Conservation (phyloP, 2,113 vertebrate genomes). For the Opisthocomus hoazin region DNA sequence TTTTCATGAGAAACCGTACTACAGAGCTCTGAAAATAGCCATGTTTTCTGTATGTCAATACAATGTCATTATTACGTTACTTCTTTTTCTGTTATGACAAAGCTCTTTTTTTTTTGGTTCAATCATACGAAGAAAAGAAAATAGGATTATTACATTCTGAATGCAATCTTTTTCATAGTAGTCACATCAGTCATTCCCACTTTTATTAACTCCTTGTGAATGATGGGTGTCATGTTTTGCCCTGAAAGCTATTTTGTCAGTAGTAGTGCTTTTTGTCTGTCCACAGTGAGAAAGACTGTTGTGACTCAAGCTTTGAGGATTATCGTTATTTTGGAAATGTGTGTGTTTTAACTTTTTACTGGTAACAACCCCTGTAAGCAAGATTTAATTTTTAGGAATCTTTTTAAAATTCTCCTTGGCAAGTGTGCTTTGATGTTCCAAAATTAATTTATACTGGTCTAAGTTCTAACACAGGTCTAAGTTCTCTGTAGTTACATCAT, state of each 20-base stretch:
- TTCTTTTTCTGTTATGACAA: background rate
- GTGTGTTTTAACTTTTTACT: background rate
- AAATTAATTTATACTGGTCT: background rate
- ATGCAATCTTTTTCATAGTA: background rate
- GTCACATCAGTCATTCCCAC: background rate
- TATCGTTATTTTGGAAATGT: background rate
- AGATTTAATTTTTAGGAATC: background rate
- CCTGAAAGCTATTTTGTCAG: background rate
- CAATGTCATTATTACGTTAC: background rate
- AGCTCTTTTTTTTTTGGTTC: background rate
- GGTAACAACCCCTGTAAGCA: background rate
- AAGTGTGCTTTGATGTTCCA: background rate
- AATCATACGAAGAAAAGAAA: background rate
- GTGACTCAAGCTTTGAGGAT: background rate
- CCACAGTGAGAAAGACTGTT: background rate
- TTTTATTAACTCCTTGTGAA: background rate
- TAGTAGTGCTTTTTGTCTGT: background rate
- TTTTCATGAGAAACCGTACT: background rate
- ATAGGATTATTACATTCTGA: background rate
- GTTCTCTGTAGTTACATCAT: background rate
- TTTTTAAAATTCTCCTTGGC: background rate
- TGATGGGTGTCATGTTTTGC: background rate
- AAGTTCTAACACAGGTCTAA: background rate
- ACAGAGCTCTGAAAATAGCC: background rate
- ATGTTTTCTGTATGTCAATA: background rate